Base-by-base conservation (phyloP, 2,113 vertebrate genomes). In the Rhadina sibilatrix region DNA sequence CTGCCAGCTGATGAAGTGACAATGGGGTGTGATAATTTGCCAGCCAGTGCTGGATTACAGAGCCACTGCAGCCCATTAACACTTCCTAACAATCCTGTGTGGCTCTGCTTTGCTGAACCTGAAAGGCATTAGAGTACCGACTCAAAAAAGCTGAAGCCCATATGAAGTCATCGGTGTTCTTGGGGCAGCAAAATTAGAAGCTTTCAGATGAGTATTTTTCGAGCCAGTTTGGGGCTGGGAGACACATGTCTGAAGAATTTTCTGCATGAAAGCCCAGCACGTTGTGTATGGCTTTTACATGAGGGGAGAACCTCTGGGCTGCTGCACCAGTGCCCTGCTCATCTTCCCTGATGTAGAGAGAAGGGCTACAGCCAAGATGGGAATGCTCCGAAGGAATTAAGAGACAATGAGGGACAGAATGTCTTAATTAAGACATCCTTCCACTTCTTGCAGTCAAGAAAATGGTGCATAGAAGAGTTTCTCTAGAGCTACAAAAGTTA, bases 1-100 rank as follows among this genome's bases (percentile, higher is more conserved):
- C 56, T 91, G 47, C 71, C 65, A 83, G 13, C 50, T 88, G 85
- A 91, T 92, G 87, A 94, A 80, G 85, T 92, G 91, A 80, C 64
- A 82, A 52, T 38, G 53, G 85, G 61, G 44, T 70, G 74, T n/a
- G 84, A 89, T 89, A 90, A 64, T 66, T 56, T 82, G 35, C 30
- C 70, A 66, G 77, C 65, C 64, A 71, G 44, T 15, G 38, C 49
- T 74, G 79, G 66, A 54, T 92, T 75, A 59, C 80, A 78, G 40
- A 65, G 75, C 65, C 76, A 38, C 81, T 90, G 92, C 88, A 92
- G 40, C 70, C 50, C 30, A 50, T 86, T 65, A 93, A 79, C 90
- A 87, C 83, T 83, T 87, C 12, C 28, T 84, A 81, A 59, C 81
- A 87, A 38, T 28, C 61, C 64, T 54, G 25, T 13, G 33, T 47